Evolutionary conservation across 2,888 invertebrate genomes (phyloP), one percentile per base, ranked within the genome.

Genomic region (Halictus quadricinctus): DNA sequence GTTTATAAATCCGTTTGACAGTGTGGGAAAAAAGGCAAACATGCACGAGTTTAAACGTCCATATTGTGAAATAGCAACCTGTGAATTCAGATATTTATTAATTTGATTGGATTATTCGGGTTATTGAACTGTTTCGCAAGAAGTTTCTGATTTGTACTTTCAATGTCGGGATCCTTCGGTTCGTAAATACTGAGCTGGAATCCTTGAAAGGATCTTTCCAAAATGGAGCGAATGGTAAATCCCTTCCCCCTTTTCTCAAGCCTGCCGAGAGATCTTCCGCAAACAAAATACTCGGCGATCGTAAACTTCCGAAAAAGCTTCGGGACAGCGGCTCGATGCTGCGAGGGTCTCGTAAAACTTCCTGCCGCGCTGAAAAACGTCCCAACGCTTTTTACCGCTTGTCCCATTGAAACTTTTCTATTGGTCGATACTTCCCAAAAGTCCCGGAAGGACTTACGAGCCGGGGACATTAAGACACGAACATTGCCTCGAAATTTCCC

Each of bases 221-320:
- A n/a, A 41, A 21, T 8, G 41, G n/a, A 21, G 21, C 18, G 10
- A n/a, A 66, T 18, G 66, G 29, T 18, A 66, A 66, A 66, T 41
- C 41, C 10, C 1, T 10, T 69, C 12, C 36, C 36, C 1, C 36
- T 29, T 69, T 64, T 36, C 58, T 43, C 21, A 48, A 50, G n/a
- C 12, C 66, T 41, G 18, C 21, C n/a, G 48, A 25, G 25, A 78
- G 48, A 69, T 36, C 78, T n/a, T 50, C 29, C 72, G 21, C 29
- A 66, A 81, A 69, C 79, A 73, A 79, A 73, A 73, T 79, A 64
- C 54, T 36, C 72, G 46, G 46, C 43, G 25, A 43, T 58, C 48
- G 48, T 50, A 72, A 80, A 77, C n/a, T 80, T 75, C n/a, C 12
- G n/a, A 43, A 15, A 18, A 66, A 48, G 60, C 69, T 69, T 66